Evolutionary conservation across 92 coral and sea anemone species (phyloP).

Genomic region (Paramuricea clavata): DNA sequence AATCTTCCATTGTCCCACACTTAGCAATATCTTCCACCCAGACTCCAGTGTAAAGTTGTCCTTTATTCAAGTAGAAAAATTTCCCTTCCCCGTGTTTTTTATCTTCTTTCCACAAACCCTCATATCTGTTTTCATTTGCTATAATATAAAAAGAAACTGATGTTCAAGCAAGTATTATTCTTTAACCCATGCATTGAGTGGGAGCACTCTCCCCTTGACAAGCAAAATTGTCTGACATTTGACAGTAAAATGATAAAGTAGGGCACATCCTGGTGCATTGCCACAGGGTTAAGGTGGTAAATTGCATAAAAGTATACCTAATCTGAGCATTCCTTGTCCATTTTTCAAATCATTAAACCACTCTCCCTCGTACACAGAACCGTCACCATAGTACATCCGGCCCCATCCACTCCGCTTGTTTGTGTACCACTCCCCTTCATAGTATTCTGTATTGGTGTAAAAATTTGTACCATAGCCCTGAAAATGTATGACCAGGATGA

Average conservation of each 20-base stretch:
- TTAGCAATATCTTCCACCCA: conserved; percentile 96
- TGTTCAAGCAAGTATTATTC: no score
- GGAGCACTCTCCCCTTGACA: no score
- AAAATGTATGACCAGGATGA: neutral
- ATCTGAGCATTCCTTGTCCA: conserved; percentile 97
- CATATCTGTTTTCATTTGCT: conserved; percentile 99
- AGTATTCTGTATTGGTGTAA: conserved; percentile 87
- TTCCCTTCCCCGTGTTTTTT: conserved; percentile 94
- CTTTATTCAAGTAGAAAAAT: conserved; percentile 91
- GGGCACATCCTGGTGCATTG: no score
- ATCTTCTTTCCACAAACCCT: conserved; percentile 95
- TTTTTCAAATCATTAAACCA: conserved; percentile 94
- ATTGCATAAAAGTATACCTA: no score
- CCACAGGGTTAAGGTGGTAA: no score
- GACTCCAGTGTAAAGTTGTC: conserved; percentile 94
- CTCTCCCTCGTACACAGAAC: conserved; percentile 97
- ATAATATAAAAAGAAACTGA: conserved; percentile 19
- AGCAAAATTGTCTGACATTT: no score
- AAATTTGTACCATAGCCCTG: conserved; percentile 99
- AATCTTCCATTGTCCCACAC: conserved; percentile 99
- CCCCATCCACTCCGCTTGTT: conserved; percentile 99
- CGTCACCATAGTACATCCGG: conserved; percentile 92
- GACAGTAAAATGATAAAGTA: no score
- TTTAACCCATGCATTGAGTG: no score
- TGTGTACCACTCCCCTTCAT: conserved; percentile 99